A percentile compares a stretch with the other conserved stretches of the same genome.
These are phyloP conservation scores for Eustalomyia histrio DNA, from an alignment of 2,888 invertebrate genomes.

Conservation along the genomic window DNA sequence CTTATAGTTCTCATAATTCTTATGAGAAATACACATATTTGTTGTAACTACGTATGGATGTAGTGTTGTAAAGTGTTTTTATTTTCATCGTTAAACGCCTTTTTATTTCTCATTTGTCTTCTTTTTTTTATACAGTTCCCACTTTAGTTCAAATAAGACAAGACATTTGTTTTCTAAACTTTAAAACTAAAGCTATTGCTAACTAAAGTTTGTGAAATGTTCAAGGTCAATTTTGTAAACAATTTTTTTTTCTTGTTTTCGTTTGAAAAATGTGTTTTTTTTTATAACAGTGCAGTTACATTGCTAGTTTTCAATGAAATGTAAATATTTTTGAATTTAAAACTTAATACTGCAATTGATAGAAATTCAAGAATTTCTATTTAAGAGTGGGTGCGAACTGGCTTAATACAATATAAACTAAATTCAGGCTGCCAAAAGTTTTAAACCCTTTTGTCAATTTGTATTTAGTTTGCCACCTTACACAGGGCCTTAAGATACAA, in stretches of 20 bases:
- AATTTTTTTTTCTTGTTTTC: not conserved
- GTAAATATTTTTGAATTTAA: not conserved
- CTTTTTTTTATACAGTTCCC: not conserved
- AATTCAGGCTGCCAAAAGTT: too few species aligned
- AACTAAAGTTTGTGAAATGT: slow-evolving; percentile 11
- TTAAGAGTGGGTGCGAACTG: too few species aligned
- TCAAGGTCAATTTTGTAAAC: slow-evolving; percentile 34
- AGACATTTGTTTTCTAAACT: slow-evolving; percentile 34
- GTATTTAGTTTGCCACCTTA: too few species aligned
- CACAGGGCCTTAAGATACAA: too few species aligned
- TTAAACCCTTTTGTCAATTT: too few species aligned
- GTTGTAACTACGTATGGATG: not conserved
- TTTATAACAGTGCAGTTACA: not conserved
- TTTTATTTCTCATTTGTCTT: not conserved
- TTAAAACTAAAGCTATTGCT: not conserved
- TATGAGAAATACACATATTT: not conserved
- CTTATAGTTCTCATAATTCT: not conserved
- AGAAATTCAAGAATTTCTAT: too few species aligned
- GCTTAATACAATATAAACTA: too few species aligned
- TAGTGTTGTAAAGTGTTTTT: not conserved
- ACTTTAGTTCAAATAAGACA: slow-evolving; percentile 9
- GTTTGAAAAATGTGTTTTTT: too few species aligned
- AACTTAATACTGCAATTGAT: not conserved
- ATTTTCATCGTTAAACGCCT: not conserved
- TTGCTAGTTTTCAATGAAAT: not conserved